A percentile compares a stretch with the other conserved stretches of the same genome.
phyloP scores from a whole-genome alignment of 1,140 invertebrate genomes.

The Zelostemma sp. region DNA sequence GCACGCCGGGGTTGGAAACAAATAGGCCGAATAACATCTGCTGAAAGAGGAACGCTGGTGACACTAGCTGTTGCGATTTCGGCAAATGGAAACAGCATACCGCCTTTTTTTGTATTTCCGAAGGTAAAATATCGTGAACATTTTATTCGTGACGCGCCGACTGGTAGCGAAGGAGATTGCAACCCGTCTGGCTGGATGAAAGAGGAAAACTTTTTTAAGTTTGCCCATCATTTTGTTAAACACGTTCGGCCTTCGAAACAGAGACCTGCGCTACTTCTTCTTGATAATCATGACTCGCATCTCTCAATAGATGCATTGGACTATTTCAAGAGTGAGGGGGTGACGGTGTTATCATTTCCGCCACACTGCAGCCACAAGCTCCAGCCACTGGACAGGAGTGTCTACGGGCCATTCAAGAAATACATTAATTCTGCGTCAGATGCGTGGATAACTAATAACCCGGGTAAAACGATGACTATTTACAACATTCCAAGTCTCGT shows the following conservation, averaged over 20 bases:
- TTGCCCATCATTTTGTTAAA: slow-evolving; percentile 59
- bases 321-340: slow-evolving; percentile 52
- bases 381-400: slow-evolving; percentile 56
- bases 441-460: slow-evolving; percentile 46
- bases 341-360: slow-evolving; percentile 57
- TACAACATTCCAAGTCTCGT: slow-evolving; percentile 21
- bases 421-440: slow-evolving; percentile 45
- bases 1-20: slow-evolving; percentile 62
- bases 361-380: slow-evolving; percentile 54
- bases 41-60: slow-evolving; percentile 64
- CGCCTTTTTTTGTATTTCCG: slow-evolving; percentile 43
- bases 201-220: slow-evolving; percentile 21
- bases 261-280: slow-evolving; percentile 46
- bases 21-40: slow-evolving; percentile 63
- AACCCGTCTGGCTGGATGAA: slow-evolving; percentile 12
- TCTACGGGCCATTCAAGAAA: slow-evolving; percentile 66
- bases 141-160: slow-evolving; percentile 1
- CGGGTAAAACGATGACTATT: too few species aligned
- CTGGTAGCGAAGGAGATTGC: background rate
- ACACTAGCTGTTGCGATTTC: slow-evolving; percentile 59
- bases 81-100: slow-evolving; percentile 58
- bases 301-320: slow-evolving; percentile 57
- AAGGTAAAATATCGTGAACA: background rate
- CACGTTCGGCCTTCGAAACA: slow-evolving; percentile 41
- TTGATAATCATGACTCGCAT: slow-evolving; percentile 64